A percentile compares a stretch with the other conserved stretches of the same genome.
Evolutionary conservation across 1,140 invertebrate genomes (phyloP).

Genomic region (Metopolophium dirhodum): DNA sequence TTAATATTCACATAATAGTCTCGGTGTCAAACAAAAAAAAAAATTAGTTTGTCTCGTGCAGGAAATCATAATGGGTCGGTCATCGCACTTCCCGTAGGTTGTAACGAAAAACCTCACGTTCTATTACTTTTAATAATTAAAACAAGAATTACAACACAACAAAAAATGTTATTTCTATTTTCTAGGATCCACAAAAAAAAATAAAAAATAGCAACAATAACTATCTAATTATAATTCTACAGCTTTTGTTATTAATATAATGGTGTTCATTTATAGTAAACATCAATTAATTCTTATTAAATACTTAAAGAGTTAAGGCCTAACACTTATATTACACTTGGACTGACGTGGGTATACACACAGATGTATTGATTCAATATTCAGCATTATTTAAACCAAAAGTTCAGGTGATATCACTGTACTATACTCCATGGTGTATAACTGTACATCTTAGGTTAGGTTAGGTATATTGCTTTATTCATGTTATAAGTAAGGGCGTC

Average conservation of each 20-base stretch:
- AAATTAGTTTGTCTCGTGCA: conserved; percentile 48
- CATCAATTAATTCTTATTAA: background rate
- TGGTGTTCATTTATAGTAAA: background rate
- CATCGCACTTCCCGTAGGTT: conserved; percentile 54
- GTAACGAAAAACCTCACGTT: conserved; percentile 42
- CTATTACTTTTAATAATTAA: conserved; percentile 38
- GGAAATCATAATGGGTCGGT: conserved; percentile 51
- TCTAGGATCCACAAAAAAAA: background rate
- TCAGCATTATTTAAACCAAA: background rate
- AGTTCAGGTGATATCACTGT: background rate
- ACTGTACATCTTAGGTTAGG: too few relatives aligned
- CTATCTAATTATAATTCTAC: background rate
- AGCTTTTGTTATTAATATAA: background rate
- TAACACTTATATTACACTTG: too few relatives aligned
- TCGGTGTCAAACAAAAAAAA: conserved; percentile 39
- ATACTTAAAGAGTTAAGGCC: too few relatives aligned
- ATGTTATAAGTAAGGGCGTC: too few relatives aligned
- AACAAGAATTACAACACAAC: conserved; percentile 10
- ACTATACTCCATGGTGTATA: too few relatives aligned
- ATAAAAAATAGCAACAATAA: background rate
- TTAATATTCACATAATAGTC: conserved; percentile 48
- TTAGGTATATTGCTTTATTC: too few relatives aligned
- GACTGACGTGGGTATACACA: too few relatives aligned
- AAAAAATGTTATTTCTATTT: background rate
- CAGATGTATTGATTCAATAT: background rate